phyloP scores from a whole-genome alignment of 2,888 invertebrate species.

The Lithophane ornitopus region DNA sequence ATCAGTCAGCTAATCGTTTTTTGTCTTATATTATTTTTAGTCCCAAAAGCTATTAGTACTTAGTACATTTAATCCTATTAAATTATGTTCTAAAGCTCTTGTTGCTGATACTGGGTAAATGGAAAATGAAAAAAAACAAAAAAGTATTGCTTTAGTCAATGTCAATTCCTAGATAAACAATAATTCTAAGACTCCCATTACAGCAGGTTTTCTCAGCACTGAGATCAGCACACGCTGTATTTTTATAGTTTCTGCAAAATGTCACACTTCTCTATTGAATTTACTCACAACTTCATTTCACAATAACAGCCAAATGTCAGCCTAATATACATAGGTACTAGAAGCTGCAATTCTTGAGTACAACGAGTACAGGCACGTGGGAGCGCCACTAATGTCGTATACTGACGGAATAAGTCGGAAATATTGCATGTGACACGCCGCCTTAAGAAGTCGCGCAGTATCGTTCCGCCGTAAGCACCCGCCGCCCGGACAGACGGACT shows the following conservation, averaged over 20 bases:
- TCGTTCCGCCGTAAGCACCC: slow-evolving; percentile 24
- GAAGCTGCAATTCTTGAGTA: not conserved
- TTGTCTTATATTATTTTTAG: not conserved
- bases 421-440: slow-evolving; percentile 65
- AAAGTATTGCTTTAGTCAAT: not conserved
- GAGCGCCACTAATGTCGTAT: slow-evolving; percentile 34
- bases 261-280: not conserved
- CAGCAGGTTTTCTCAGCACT: not conserved
- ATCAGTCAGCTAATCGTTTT: not conserved
- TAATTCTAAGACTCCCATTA: not conserved
- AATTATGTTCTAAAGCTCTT: not conserved
- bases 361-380: slow-evolving; percentile 16
- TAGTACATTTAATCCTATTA: not conserved
- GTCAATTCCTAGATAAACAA: not conserved
- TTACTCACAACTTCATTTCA: not conserved
- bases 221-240: not conserved
- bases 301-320: not conserved
- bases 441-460: slow-evolving; percentile 56
- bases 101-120: not conserved
- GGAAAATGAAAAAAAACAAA: no score
- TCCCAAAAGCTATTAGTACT: no score
- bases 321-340: not conserved
- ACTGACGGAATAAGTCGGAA: slow-evolving; percentile 42
- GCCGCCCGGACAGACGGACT: slow-evolving; percentile 56
- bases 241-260: not conserved